Percentiles rank a stretch among this genome's conserved stretches.
These are phyloP conservation scores for Onychostoma macrolepis DNA, from an alignment of 2,113 vertebrate species.

Conservation along the genomic window DNA sequence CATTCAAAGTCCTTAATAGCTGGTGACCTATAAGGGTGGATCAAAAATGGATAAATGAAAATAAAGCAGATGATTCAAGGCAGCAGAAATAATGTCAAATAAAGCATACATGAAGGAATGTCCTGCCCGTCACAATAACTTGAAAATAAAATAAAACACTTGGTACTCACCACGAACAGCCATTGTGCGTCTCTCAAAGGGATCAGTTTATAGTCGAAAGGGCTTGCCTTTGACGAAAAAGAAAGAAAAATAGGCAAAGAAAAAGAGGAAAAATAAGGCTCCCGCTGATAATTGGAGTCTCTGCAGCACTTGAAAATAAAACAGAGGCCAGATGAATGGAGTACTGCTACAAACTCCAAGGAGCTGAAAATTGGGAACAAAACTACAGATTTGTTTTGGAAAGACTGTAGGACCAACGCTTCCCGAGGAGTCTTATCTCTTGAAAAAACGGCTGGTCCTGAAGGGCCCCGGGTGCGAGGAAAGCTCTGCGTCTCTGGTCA, in stretches of 20 bases:
- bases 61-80: not conserved
- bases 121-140: not conserved
- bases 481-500: constrained; percentile 62
- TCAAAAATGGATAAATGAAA: not conserved
- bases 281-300: constrained; percentile 52
- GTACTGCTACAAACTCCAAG: constrained; percentile 45
- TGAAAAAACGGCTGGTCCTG: constrained; percentile 23
- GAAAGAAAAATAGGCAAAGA: constrained; percentile 20
- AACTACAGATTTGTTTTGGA: constrained; percentile 20
- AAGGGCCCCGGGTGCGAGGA: constrained; percentile 57
- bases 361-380: not conserved
- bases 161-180: constrained; percentile 70
- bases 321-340: constrained; percentile 9
- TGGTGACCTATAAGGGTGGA: not conserved
- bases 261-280: constrained; percentile 43
- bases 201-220: constrained; percentile 19
- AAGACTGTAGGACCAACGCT: not conserved
- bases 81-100: not conserved
- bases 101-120: not conserved
- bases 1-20: not conserved
- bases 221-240: constrained; percentile 57
- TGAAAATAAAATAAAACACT: constrained; percentile 54
- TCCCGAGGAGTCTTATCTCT: constrained; percentile 24
- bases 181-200: constrained; percentile 65
- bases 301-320: constrained; percentile 51